Evolutionary conservation across 1,140 invertebrate genomes (phyloP).

Genomic region (Dendrolimus kikuchii): DNA sequence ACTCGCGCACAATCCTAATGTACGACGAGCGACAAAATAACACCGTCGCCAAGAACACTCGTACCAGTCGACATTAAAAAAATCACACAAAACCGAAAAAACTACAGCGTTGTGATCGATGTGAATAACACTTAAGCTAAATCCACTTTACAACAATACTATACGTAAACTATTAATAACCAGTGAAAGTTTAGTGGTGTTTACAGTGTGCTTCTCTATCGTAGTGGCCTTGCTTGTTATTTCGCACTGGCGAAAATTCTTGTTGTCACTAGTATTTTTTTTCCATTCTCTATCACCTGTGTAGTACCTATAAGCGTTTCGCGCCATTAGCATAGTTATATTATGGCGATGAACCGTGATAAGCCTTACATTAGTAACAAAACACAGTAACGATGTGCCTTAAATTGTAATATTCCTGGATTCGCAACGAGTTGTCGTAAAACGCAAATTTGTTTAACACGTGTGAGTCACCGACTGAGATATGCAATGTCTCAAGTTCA

Average conservation of each 20-base stretch:
- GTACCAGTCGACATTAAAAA: not conserved
- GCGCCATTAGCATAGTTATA: slow-evolving; percentile 11
- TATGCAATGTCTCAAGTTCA: slow-evolving; percentile 42
- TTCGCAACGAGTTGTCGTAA: slow-evolving; percentile 18
- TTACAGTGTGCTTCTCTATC: slow-evolving; percentile 34
- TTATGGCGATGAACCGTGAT: slow-evolving; percentile 17
- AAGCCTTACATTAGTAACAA: slow-evolving; percentile 29
- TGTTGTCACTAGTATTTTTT: slow-evolving; percentile 15
- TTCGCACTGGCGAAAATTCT: slow-evolving; percentile 35
- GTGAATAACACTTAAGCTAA: not conserved
- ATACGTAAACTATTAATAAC: slow-evolving; percentile 35
- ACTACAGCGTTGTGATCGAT: not conserved
- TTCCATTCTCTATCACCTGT: slow-evolving; percentile 19
- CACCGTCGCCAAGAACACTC: too few species aligned
- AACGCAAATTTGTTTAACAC: slow-evolving; percentile 21
- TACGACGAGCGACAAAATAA: too few species aligned
- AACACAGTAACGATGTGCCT: slow-evolving; percentile 59
- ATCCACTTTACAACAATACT: slow-evolving; percentile 10
- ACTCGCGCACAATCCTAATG: slow-evolving; percentile 10
- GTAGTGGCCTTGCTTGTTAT: slow-evolving; percentile 61
- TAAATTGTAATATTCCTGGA: slow-evolving; percentile 41
- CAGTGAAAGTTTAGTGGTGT: slow-evolving; percentile 31
- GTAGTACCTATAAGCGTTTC: slow-evolving; percentile 3
- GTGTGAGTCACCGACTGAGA: slow-evolving; percentile 38
- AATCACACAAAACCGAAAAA: not conserved